Conservation (phyloP, 1,140 invertebrate species). For the Dendroctonus ponderosae region DNA sequence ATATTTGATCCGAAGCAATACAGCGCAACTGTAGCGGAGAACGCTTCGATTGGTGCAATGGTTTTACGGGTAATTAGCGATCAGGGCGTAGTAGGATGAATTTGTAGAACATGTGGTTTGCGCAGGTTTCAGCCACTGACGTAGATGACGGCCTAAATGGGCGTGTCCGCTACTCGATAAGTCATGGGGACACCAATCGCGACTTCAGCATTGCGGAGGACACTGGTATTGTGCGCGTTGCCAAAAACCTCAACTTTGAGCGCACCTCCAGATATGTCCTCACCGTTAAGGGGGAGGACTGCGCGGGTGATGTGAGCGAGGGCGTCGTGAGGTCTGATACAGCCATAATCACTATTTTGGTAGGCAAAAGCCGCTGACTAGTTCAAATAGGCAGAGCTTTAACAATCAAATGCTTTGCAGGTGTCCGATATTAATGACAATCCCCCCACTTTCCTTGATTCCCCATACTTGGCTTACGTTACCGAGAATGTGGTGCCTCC, state of each 20-base stretch:
- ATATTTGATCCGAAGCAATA: conserved; percentile 87
- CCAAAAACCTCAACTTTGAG: conserved; percentile 90
- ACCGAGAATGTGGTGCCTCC: conserved; percentile 86
- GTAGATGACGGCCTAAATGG: conserved; percentile 87
- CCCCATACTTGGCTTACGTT: conserved; percentile 88
- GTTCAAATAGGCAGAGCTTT: neutral
- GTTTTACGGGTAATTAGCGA: conserved; percentile 5
- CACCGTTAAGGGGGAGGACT: conserved; percentile 85
- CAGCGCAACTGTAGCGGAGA: conserved; percentile 83
- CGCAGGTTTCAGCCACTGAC: conserved; percentile 85
- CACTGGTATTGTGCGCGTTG: conserved; percentile 80
- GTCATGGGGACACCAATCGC: conserved; percentile 84
- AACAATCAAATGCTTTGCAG: conserved; percentile 11
- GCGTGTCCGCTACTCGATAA: conserved; percentile 82
- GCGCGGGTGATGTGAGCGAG: conserved; percentile 63
- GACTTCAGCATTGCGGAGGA: conserved; percentile 90
- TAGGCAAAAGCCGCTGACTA: conserved; percentile 5
- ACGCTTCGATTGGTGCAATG: conserved; percentile 88
- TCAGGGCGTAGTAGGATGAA: neutral
- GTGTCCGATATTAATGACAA: conserved; percentile 95
- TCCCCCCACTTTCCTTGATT: conserved; percentile 85
- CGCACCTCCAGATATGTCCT: conserved; percentile 79
- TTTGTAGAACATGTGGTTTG: neutral
- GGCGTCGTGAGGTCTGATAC: conserved; percentile 64
- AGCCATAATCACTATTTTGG: conserved; percentile 66